Evolutionary conservation across 2,113 vertebrate species (phyloP), one percentile per base, ranked within the genome.

Genomic region (Peromyscus maniculatus): DNA sequence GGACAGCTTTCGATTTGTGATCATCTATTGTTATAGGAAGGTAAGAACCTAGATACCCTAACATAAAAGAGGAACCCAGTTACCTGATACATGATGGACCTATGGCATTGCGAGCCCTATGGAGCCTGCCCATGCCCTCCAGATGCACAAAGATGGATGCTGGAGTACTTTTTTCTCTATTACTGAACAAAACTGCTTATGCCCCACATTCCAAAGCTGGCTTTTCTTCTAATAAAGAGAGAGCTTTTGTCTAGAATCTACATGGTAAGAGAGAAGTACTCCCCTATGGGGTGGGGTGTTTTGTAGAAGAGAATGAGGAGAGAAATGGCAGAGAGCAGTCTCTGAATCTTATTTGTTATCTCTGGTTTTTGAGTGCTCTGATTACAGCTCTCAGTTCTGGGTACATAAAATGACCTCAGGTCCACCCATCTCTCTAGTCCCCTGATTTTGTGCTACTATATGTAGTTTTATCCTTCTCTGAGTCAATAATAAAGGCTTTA

Each of bases 171-270:
- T 15, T 55, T 86, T 31, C 43, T 55, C 86, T 55, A 8, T 66
- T 59, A 59, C 57, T 80, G 46, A 28, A 15, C 26, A 8, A 21
- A 64, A 66, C 3, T 92, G n/a, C 9, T 26, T 0, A 3, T 15
- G 5, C 31, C 43, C 91, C 52, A 36, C 13, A 10, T 80, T 71
- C 31, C 72, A 82, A 83, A 89, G 19, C 67, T 33, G 15, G 10
- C 39, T 95, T 91, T 87, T 12, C 52, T 86, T 93, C 89, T 36
- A 39, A 86, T 52, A 43, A 94, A 67, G 64, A 94, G 94, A 92
- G 0, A 0, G 43, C 31, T 92, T 87, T 84, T 95, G 26, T 80
- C 49, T 52, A 21, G 0, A 79, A 17, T n/a, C 95, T 55, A 26
- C 15, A 13, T 46, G 39, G 5, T 39, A 26, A 67, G 24, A 66